phyloP scores from a whole-genome alignment of 2,888 invertebrate species.

The Meganola albula region DNA sequence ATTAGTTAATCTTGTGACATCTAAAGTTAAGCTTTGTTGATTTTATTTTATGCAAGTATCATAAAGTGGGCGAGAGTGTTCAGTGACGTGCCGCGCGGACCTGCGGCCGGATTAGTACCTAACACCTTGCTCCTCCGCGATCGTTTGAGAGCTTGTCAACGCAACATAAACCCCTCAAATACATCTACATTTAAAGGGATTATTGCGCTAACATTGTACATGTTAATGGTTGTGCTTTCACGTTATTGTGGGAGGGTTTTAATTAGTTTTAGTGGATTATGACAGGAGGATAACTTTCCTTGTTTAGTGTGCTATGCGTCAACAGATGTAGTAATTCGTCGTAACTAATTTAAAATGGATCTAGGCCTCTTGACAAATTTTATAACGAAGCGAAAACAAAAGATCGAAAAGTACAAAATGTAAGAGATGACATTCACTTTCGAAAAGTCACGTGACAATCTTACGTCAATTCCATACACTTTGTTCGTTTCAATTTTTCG shows the following conservation, averaged over 20 bases:
- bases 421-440: too few relatives aligned
- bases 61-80: constrained; percentile 41
- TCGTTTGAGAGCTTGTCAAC: constrained; percentile 64
- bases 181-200: constrained; percentile 59
- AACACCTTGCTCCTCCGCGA: constrained; percentile 60
- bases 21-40: constrained; percentile 62
- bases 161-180: constrained; percentile 48
- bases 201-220: constrained; percentile 41
- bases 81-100: constrained; percentile 52
- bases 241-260: background rate
- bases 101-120: constrained; percentile 52
- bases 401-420: too few relatives aligned
- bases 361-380: too few relatives aligned
- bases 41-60: constrained; percentile 45
- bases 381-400: too few relatives aligned
- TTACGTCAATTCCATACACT: too few relatives aligned
- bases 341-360: too few relatives aligned
- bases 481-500: too few relatives aligned
- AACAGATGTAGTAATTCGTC: too few relatives aligned
- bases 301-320: too few relatives aligned
- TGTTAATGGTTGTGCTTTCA: constrained; percentile 5
- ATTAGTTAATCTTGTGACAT: constrained; percentile 56
- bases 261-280: too few relatives aligned
- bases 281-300: too few relatives aligned
- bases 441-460: too few relatives aligned